phyloP scores from a whole-genome alignment of 1,140 invertebrate genomes.

The Cotesia vestalis region DNA sequence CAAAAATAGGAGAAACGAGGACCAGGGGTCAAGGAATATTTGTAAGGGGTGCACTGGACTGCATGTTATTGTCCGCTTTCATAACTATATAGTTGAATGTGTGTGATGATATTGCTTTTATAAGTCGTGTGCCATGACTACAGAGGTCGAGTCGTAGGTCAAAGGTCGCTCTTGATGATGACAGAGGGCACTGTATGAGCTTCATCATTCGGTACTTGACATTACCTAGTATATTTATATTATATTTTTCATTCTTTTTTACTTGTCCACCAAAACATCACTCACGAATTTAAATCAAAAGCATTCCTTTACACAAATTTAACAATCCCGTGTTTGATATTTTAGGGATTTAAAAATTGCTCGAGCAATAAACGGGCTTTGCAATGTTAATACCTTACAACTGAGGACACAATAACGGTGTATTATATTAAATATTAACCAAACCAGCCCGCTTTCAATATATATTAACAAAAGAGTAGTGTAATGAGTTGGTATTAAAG shows the following conservation, averaged over 20 bases:
- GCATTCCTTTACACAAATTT: too few species aligned
- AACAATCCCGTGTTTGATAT: too few species aligned
- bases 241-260: not conserved
- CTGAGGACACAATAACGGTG: too few species aligned
- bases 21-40: constrained; percentile 46
- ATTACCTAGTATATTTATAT: not conserved
- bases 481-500: too few species aligned
- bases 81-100: constrained; percentile 21
- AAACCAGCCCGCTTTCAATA: too few species aligned
- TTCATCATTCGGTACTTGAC: constrained; percentile 47
- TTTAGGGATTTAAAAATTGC: too few species aligned
- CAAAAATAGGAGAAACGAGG: constrained; percentile 40
- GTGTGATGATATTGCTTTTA: constrained; percentile 46
- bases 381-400: too few species aligned
- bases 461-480: too few species aligned
- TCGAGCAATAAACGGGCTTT: too few species aligned
- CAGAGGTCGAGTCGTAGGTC: constrained; percentile 44
- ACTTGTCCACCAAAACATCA: not conserved
- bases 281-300: too few species aligned
- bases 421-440: too few species aligned
- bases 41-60: constrained; percentile 44
- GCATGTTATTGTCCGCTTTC: constrained; percentile 48
- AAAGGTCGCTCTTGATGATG: constrained; percentile 44
- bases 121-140: constrained; percentile 47
- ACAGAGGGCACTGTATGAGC: constrained; percentile 42